Evolutionary conservation across 1,140 invertebrate species (phyloP).

Genomic region (Ceratina calcarata): DNA sequence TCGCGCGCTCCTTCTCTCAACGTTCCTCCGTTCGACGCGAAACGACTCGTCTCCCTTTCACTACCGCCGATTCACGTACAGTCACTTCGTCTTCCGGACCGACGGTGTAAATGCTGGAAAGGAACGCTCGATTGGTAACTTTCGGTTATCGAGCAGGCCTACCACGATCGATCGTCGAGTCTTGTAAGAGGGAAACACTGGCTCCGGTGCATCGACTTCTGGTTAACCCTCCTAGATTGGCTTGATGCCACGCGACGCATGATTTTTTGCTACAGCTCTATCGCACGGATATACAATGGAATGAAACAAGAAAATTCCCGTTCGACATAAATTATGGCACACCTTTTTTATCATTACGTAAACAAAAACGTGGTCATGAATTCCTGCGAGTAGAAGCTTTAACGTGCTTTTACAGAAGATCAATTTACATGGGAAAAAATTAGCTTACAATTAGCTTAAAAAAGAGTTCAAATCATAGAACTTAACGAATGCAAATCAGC

Average conservation of each 20-base stretch:
- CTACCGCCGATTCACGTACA: constrained; percentile 22
- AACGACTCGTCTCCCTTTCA: neutral
- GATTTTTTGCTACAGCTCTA: too few species aligned
- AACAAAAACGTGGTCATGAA: too few species aligned
- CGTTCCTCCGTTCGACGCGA: neutral
- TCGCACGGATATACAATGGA: too few species aligned
- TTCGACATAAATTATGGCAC: too few species aligned
- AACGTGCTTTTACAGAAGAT: too few species aligned
- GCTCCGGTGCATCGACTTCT: neutral
- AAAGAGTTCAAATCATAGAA: neutral
- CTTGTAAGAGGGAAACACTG: neutral
- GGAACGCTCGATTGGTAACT: constrained; percentile 44
- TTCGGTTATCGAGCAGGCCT: constrained; percentile 35
- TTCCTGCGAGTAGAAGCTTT: too few species aligned
- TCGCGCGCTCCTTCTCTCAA: constrained; percentile 1
- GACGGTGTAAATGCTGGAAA: constrained; percentile 33
- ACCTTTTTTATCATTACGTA: too few species aligned
- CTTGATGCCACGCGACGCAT: too few species aligned
- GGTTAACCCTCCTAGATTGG: too few species aligned
- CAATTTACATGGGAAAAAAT: neutral
- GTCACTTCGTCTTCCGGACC: constrained; percentile 31
- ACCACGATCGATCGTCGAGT: neutral
- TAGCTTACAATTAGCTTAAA: too few species aligned
- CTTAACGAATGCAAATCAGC: neutral
- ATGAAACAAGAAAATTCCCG: too few species aligned